Conservation (phyloP, 2,888 invertebrate genomes). For the Mechanitis mazaeus region DNA sequence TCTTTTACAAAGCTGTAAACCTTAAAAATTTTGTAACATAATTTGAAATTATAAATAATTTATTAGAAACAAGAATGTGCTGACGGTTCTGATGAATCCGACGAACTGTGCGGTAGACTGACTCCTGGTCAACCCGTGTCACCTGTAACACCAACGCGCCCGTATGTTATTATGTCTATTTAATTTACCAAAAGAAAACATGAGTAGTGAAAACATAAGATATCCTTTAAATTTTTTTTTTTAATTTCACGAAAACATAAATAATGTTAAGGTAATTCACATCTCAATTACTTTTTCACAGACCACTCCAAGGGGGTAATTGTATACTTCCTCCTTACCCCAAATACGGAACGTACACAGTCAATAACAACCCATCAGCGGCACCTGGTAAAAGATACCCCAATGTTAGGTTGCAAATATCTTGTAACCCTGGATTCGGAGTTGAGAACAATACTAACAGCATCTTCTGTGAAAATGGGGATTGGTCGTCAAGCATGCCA, state of each 20-base stretch:
- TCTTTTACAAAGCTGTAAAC: too few relatives aligned
- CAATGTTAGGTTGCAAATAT: slow-evolving; percentile 39
- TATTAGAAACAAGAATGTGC: slow-evolving; percentile 32
- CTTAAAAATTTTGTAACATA: too few relatives aligned
- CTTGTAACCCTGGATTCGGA: slow-evolving; percentile 47
- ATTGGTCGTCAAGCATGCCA: slow-evolving; percentile 35
- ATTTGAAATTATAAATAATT: background rate
- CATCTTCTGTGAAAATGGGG: slow-evolving; percentile 43
- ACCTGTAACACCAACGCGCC: slow-evolving; percentile 18
- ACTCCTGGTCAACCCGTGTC: slow-evolving; percentile 29
- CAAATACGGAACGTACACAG: slow-evolving; percentile 42
- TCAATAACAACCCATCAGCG: slow-evolving; percentile 36
- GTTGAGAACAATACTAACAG: slow-evolving; percentile 26
- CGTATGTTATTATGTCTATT: background rate
- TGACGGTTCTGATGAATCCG: slow-evolving; percentile 41
- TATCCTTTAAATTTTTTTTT: too few relatives aligned
- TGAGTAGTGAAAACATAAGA: too few relatives aligned
- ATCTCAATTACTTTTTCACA: slow-evolving; percentile 19
- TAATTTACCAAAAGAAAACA: slow-evolving; percentile 7
- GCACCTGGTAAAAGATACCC: slow-evolving; percentile 37
- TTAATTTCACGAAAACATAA: background rate
- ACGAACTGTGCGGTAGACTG: slow-evolving; percentile 31
- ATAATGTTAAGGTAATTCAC: background rate
- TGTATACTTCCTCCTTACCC: slow-evolving; percentile 52
- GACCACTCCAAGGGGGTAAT: slow-evolving; percentile 33